Conservation (phyloP, 2,888 invertebrate species). For the Parapristionchus giblindavisi region DNA sequence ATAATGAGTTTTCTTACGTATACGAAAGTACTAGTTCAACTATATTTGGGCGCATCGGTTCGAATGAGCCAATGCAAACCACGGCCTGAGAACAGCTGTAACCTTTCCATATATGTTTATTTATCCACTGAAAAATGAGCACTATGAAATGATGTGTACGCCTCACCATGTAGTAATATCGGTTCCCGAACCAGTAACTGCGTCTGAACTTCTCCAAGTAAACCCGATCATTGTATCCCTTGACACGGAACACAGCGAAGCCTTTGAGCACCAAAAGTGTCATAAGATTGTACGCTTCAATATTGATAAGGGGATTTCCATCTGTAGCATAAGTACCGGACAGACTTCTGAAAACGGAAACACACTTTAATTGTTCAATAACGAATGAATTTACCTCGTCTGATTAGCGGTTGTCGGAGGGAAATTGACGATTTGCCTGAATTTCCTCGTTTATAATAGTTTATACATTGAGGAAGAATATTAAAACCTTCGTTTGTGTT, state of each 20-base stretch:
- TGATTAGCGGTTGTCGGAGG: not conserved
- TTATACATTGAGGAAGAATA: not conserved
- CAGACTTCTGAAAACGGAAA: slow-evolving; percentile 50
- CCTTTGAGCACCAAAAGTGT: slow-evolving; percentile 62
- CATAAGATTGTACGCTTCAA: slow-evolving; percentile 59
- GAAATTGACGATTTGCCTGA: slow-evolving; percentile 27
- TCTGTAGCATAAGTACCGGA: slow-evolving; percentile 59
- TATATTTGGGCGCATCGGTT: not conserved
- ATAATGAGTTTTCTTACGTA: slow-evolving; percentile 5
- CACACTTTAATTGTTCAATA: too few species aligned
- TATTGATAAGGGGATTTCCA: slow-evolving; percentile 60
- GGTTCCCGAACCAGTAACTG: slow-evolving; percentile 67
- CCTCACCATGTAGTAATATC: slow-evolving; percentile 64
- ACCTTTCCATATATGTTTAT: not conserved
- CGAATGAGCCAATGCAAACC: not conserved
- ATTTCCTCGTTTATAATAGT: not conserved
- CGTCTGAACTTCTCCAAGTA: slow-evolving; percentile 62
- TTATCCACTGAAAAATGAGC: not conserved
- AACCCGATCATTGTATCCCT: slow-evolving; percentile 65
- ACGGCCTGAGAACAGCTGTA: not conserved
- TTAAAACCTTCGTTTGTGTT: slow-evolving; percentile 11
- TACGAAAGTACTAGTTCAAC: not conserved
- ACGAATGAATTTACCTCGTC: slow-evolving; percentile 20
- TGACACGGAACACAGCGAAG: slow-evolving; percentile 57
- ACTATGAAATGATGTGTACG: not conserved